A percentile compares a stretch with the other conserved stretches of the same genome.
These are phyloP conservation scores for Narcine bancroftii DNA, from an alignment of 2,113 vertebrate genomes.

Conservation along the genomic window DNA sequence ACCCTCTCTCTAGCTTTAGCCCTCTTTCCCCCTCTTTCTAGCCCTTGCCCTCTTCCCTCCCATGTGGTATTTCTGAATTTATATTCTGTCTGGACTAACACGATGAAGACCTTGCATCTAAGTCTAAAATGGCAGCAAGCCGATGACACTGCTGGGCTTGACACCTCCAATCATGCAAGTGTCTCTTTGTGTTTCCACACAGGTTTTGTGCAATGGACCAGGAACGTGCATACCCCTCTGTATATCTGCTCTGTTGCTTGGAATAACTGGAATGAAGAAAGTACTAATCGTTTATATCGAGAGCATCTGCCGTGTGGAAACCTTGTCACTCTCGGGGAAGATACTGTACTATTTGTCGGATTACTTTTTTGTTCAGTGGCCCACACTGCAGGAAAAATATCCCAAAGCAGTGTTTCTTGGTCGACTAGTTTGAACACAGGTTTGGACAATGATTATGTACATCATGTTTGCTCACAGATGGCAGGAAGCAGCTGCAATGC, in stretches of 20 bases:
- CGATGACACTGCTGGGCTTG: not conserved
- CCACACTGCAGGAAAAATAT: slow-evolving; percentile 72
- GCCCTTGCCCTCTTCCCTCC: not conserved
- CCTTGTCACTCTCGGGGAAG: slow-evolving; percentile 77
- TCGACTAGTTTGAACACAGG: slow-evolving; percentile 65
- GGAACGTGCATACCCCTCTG: slow-evolving; percentile 89
- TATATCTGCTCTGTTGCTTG: slow-evolving; percentile 69
- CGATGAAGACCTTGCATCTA: not conserved
- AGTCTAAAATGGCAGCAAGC: not conserved
- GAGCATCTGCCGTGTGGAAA: slow-evolving; percentile 86
- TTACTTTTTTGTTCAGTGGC: slow-evolving; percentile 92
- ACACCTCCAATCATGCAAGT: slow-evolving; percentile 64
- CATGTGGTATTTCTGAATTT: not conserved
- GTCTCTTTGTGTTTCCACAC: slow-evolving; percentile 48
- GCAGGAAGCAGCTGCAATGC: slow-evolving; percentile 8
- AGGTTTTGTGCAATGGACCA: slow-evolving; percentile 93
- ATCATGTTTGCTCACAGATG: not conserved
- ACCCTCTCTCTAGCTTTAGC: not conserved
- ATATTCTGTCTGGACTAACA: not conserved
- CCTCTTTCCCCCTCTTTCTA: not conserved
- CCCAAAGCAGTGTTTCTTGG: slow-evolving; percentile 82
- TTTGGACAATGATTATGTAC: not conserved
- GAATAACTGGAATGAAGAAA: slow-evolving; percentile 76
- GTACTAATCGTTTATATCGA: slow-evolving; percentile 81
- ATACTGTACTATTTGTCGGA: slow-evolving; percentile 78